Evolutionary conservation across 37 sponge, comb jelly and placozoan species (phyloP).

Genomic region (Halisarca cf. caerulea): DNA sequence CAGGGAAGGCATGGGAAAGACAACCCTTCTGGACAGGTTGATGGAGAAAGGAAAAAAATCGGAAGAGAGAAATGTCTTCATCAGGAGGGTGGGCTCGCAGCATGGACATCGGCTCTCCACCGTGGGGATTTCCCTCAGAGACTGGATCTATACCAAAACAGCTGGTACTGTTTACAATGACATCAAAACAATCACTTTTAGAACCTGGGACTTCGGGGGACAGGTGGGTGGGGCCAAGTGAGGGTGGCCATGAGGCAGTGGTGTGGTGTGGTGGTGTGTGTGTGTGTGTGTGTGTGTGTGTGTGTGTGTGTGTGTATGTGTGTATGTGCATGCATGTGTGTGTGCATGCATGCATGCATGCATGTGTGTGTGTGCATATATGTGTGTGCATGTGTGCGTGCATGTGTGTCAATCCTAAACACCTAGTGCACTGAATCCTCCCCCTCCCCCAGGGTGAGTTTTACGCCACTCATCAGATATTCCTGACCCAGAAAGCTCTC

Average conservation of each 20-base stretch:
- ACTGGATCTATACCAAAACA: conserved; percentile 75
- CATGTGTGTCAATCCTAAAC: too few relatives aligned
- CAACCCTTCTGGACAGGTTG: conserved; percentile 65
- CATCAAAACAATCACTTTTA: conserved; percentile 79
- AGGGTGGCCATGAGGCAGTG: not conserved
- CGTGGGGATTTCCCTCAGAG: conserved; percentile 82
- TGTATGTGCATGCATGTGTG: not conserved
- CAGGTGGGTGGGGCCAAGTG: conserved; percentile 51
- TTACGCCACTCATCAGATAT: conserved; percentile 83
- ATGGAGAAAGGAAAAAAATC: conserved; percentile 53
- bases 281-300: conserved; percentile 3
- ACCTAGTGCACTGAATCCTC: not conserved
- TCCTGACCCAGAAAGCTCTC: conserved; percentile 69
- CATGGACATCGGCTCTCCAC: conserved; percentile 40
- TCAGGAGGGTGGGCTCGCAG: conserved; percentile 47
- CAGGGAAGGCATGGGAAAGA: conserved; percentile 74
- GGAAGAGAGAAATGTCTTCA: not conserved
- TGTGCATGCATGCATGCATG: too few relatives aligned
- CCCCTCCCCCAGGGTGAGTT: conserved; percentile 60
- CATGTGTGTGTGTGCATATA: not conserved
- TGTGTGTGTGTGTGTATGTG: not conserved
- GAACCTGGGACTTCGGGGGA: conserved; percentile 95
- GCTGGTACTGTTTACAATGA: conserved; percentile 28
- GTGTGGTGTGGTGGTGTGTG: not conserved
- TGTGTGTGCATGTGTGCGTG: not conserved